Evolutionary conservation across 2,797 vertebrate species (phyloP).

Genomic region (Sternarchorhynchus goeldii): DNA sequence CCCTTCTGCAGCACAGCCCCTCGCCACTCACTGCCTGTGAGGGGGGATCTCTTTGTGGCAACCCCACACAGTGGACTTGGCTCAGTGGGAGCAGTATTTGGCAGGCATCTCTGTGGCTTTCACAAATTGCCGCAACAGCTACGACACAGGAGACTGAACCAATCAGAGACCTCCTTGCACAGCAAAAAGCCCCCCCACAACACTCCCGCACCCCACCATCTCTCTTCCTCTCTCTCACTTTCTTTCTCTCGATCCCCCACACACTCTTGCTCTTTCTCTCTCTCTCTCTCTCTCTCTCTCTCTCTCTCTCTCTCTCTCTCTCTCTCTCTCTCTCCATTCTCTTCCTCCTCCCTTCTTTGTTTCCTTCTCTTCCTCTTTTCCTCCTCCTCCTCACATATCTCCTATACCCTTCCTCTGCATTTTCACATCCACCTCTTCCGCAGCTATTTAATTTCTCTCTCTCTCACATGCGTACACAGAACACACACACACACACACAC

Average conservation of each 20-base stretch:
- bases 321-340: too few species aligned
- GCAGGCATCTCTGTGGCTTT: slow-evolving; percentile 48
- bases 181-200: slow-evolving; percentile 37
- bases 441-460: too few species aligned
- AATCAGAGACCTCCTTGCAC: slow-evolving; percentile 46
- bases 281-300: neutral
- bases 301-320: neutral
- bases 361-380: slow-evolving; percentile 18
- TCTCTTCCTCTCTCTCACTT: slow-evolving; percentile 15
- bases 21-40: neutral
- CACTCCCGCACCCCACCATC: slow-evolving; percentile 12
- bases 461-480: too few species aligned
- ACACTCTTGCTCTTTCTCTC: slow-evolving; percentile 4
- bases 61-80: slow-evolving; percentile 23
- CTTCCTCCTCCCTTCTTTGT: slow-evolving; percentile 34
- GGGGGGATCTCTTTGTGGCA: slow-evolving; percentile 41
- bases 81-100: slow-evolving; percentile 46
- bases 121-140: slow-evolving; percentile 36
- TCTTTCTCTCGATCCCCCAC: slow-evolving; percentile 27
- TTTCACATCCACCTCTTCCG: too few species aligned
- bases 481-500: too few species aligned
- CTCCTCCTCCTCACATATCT: slow-evolving; percentile 40
- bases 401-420: slow-evolving; percentile 5
- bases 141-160: slow-evolving; percentile 42
- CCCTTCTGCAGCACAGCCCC: slow-evolving; percentile 34